Base-by-base conservation (phyloP, 1,140 invertebrate genomes). In the Drosophila seguyi region DNA sequence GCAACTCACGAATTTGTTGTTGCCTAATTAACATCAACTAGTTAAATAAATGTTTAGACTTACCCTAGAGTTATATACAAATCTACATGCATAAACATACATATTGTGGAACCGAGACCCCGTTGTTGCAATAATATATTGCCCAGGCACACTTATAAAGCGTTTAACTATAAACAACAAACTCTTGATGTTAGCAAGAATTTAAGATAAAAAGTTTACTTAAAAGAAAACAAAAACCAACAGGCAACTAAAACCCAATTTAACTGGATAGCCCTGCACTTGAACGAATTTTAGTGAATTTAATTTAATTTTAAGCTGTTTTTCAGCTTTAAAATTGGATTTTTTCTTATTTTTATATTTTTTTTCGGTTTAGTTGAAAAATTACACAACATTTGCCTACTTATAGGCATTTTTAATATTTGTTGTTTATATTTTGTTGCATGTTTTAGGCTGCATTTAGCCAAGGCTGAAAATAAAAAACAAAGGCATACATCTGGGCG, bases 1-100 rank as follows among this genome's bases (percentile, higher is more conserved):
- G 78, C 81, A 80, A 75, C 74, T 79, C 63, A 81, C 78, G 81
- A 90, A 90, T 81, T 81, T 88, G 84, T 90, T 90, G 84, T 78
- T 81, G 78, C 60, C 79, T 75, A 88, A 84, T 62, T 62, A 62
- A 76, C 69, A 61, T 45, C 65, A 77, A 56, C 48, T 90, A 90
- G 86, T 76, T 81, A 90, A 90, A 79, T 90, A 78, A 90, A 90
- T 85, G 78, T 90, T 87, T 90, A 85, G 85, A 73, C 45, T 69
- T 77, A 79, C 48, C 79, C 65, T 86, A 87, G 81, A 71, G 61
- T 63, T 75, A 83, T 62, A 78, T 58, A 67, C 36, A 53, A 57
- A 67, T 60, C 59, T 59, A 74, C 29, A 56, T 62, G 66, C 56
- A 45, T 60, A 47, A 29, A 50, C 48, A 50, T 50, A 31, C 14